Conservation (phyloP, 2,113 vertebrate species). For the Laticauda laticaudata region DNA sequence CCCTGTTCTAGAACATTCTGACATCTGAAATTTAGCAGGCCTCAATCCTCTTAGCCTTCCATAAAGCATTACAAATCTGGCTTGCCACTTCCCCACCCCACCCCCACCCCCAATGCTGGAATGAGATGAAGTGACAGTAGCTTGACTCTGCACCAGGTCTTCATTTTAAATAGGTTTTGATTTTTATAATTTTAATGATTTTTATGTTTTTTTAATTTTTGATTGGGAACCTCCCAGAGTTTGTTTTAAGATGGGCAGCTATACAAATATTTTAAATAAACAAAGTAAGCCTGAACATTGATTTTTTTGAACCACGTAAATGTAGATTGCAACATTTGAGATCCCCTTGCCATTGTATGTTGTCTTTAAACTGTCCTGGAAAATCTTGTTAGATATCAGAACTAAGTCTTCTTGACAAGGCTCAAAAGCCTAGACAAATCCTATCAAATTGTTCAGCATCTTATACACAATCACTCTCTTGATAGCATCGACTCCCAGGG, state of each 20-base stretch:
- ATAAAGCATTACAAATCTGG: background rate
- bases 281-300: background rate
- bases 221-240: background rate
- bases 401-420: background rate
- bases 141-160: background rate
- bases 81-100: background rate
- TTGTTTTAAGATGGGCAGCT: background rate
- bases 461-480: background rate
- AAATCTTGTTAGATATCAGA: background rate
- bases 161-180: background rate
- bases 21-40: background rate
- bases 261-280: background rate
- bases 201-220: background rate
- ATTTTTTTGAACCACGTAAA: background rate
- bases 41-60: background rate
- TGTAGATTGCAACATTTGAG: background rate
- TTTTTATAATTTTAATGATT: background rate
- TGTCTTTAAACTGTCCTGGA: background rate
- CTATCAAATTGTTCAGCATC: background rate
- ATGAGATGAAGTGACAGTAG: background rate
- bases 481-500: slow-evolving; percentile 29
- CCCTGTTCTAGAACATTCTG: background rate
- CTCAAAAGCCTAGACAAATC: background rate
- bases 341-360: background rate
- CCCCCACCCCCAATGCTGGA: too few species aligned